Evolutionary conservation across 2,888 invertebrate genomes (phyloP).

Genomic region (Chrysopilus asiliformis): DNA sequence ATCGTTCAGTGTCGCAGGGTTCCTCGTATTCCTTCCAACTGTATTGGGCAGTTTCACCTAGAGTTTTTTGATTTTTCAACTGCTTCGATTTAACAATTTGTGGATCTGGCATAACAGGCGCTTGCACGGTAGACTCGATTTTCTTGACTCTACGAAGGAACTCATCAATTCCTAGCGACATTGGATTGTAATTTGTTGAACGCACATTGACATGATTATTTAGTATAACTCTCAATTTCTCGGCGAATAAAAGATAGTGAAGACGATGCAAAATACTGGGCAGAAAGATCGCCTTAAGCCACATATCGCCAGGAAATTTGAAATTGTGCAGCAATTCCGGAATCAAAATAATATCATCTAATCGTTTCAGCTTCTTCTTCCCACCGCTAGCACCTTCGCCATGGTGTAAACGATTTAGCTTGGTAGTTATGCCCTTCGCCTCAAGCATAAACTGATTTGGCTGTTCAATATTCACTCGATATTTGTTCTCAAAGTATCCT

Average conservation of each 20-base stretch:
- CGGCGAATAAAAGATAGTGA: conserved; percentile 28
- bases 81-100: conserved; percentile 18
- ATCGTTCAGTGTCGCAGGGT: conserved; percentile 52
- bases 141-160: too few relatives aligned
- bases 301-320: conserved; percentile 58
- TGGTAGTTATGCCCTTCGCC: conserved; percentile 44
- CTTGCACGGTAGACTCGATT: too few relatives aligned
- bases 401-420: conserved; percentile 29
- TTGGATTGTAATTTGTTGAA: conserved; percentile 24
- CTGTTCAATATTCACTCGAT: conserved; percentile 45
- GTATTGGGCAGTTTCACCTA: conserved; percentile 9
- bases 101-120: conserved; percentile 2
- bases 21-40: conserved; percentile 38
- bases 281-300: conserved; percentile 71
- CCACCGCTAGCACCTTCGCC: conserved; percentile 22
- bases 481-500: conserved; percentile 64
- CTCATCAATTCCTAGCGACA: conserved; percentile 24
- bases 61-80: background rate
- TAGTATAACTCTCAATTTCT: conserved; percentile 31
- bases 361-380: conserved; percentile 21
- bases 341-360: conserved; percentile 52
- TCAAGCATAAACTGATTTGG: conserved; percentile 63
- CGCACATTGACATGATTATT: too few relatives aligned
- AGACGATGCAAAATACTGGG: conserved; percentile 73
- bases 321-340: conserved; percentile 76